Base-by-base conservation (phyloP, 2,113 vertebrate genomes). In the Gadus macrocephalus region DNA sequence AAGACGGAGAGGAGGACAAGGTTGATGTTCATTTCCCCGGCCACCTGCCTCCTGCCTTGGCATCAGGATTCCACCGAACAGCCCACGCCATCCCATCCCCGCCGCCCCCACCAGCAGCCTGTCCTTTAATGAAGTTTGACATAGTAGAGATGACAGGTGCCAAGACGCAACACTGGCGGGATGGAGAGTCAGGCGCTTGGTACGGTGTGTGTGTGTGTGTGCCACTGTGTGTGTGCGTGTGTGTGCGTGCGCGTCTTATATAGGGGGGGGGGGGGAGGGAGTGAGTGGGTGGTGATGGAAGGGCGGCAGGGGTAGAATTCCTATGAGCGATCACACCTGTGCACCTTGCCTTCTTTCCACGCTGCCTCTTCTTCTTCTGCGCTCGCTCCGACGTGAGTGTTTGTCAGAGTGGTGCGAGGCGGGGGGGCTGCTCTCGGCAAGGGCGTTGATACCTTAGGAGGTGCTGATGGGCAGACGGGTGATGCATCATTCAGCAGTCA, bases 401-500 rank as follows among this genome's bases (percentile, higher is more conserved):
- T 35, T 35, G 31, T 35, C 31, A 2, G 64, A 2, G 64, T 2
- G 68, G 55, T 66, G 85, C 81, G 82, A 72, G 75, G 81, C 83
- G 75, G 28, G 79, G 28, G 79, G 62, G 75, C 64, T 69, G 74
- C 82, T 83, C 86, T 83, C 82, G 86, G 87, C 74, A 17, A 4
- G 55, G 55, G 16, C 31, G 31, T 35, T 62, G 61, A 35, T 55
- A 56, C 62, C 66, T 69, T n/a, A 53, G 62, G 70, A 59, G 27
- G 55, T 6, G 69, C 70, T 67, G 73, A 78, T 81, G 75, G 85
- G 88, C 76, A 76, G 91, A 89, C 90, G 88, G 88, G 88, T 77
- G 86, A 90, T 91, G 85, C 87, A 91, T 90, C 90, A 91, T 89
- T 88, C 85, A 84, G 81, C 82, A 83, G 83, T 17, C 35, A 53